Conservation (phyloP, 2,113 vertebrate species). For the Brienomyrus longianalis region DNA sequence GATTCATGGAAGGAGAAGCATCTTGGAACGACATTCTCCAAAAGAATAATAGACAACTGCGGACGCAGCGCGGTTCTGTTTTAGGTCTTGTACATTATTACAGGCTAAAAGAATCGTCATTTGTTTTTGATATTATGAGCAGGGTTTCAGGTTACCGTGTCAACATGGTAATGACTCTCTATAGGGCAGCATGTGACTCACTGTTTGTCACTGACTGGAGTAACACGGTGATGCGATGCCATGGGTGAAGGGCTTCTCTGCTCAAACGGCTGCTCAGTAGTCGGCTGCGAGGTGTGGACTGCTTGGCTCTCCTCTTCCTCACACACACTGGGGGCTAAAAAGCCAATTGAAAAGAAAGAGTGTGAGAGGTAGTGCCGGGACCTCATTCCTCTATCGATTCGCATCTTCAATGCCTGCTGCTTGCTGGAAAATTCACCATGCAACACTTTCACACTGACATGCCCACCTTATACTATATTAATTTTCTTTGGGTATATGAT, state of each 20-base stretch:
- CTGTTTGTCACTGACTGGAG: slow-evolving; percentile 46
- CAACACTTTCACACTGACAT: not conserved
- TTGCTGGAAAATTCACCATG: not conserved
- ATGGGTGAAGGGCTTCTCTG: slow-evolving; percentile 28
- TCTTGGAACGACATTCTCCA: not conserved
- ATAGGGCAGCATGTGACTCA: slow-evolving; percentile 55
- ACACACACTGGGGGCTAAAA: slow-evolving; percentile 44
- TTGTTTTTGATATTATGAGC: not conserved
- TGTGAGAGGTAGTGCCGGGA: not conserved
- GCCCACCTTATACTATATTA: not conserved
- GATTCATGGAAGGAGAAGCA: not conserved
- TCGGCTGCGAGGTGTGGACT: not conserved
- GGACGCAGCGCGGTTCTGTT: not conserved
- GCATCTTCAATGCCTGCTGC: not conserved
- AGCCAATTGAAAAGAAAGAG: not conserved
- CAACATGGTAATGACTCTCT: not conserved
- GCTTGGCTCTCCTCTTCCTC: slow-evolving; percentile 42
- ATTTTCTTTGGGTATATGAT: not conserved
- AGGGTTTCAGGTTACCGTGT: not conserved
- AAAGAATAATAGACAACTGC: not conserved
- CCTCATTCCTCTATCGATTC: not conserved
- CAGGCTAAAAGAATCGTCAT: not conserved
- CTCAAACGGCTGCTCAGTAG: slow-evolving; percentile 4
- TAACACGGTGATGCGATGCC: slow-evolving; percentile 11
- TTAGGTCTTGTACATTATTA: not conserved